Evolutionary conservation across 2,113 vertebrate species (phyloP).

Genomic region (Sturnira hondurensis): DNA sequence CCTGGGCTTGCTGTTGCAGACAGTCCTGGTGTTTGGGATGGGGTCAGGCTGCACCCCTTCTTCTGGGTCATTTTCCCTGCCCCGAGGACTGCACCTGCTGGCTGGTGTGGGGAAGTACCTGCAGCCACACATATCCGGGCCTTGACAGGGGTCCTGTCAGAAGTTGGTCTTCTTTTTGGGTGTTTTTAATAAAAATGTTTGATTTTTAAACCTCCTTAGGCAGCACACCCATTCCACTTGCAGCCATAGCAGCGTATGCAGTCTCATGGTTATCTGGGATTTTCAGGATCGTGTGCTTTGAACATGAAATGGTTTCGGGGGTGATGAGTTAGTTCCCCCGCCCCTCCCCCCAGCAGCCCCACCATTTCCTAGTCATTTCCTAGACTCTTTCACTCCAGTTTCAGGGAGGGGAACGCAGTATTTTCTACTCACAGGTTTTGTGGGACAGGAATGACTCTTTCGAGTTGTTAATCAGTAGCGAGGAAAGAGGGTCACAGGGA

Average conservation of each 20-base stretch:
- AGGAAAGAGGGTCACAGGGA: background rate
- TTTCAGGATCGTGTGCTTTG: background rate
- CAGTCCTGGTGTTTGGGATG: accelerated
- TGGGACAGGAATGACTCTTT: background rate
- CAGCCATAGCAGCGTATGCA: background rate
- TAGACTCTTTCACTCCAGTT: background rate
- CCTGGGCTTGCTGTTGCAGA: background rate
- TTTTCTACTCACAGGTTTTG: background rate
- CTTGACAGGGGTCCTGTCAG: background rate
- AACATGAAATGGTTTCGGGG: background rate
- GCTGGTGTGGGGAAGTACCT: background rate
- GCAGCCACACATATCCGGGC: background rate
- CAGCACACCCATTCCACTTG: background rate
- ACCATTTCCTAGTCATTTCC: background rate
- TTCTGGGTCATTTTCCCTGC: background rate
- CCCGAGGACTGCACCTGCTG: background rate
- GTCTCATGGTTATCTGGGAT: background rate
- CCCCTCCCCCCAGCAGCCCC: too few species aligned
- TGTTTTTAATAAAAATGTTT: background rate
- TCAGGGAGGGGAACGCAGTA: background rate
- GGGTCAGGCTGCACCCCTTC: too few species aligned
- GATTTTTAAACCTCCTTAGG: conserved; percentile 32
- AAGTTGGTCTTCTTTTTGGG: background rate
- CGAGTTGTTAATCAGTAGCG: conserved; percentile 15
- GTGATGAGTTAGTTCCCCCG: too few species aligned